Evolutionary conservation across 2,888 invertebrate genomes (phyloP).

Genomic region (Xanthia icteritia): DNA sequence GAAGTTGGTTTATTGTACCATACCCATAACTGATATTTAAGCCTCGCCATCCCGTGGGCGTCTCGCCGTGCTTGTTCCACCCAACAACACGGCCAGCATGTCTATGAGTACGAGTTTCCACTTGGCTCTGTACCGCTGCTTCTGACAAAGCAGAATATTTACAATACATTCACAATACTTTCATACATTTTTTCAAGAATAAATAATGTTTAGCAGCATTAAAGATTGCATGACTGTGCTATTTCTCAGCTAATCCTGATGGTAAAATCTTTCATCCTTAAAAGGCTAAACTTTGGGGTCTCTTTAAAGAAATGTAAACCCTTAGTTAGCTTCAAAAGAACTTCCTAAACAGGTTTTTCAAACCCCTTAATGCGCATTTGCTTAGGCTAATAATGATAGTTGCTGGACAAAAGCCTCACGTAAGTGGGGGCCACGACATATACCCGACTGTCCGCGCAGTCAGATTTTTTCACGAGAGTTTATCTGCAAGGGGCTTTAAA

Average conservation of each 20-base stretch:
- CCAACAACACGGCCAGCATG: too few relatives aligned
- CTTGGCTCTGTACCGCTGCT: too few relatives aligned
- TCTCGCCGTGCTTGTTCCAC: too few relatives aligned
- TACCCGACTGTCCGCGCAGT: background rate
- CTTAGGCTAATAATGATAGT: constrained; percentile 5
- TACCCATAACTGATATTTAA: too few relatives aligned
- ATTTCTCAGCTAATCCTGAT: constrained; percentile 7
- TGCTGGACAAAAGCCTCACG: constrained; percentile 4
- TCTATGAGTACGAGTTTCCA: too few relatives aligned
- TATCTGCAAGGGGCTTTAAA: background rate
- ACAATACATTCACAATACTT: too few relatives aligned
- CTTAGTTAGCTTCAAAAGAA: constrained; percentile 1
- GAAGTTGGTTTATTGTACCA: too few relatives aligned
- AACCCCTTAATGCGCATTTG: background rate
- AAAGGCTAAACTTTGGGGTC: constrained; percentile 11
- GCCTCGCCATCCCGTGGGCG: too few relatives aligned
- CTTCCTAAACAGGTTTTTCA: constrained; percentile 3
- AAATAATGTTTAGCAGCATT: constrained; percentile 1
- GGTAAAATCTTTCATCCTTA: background rate
- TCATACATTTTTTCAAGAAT: too few relatives aligned
- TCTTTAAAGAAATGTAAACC: constrained; percentile 1
- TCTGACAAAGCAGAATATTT: too few relatives aligned
- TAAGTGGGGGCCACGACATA: background rate
- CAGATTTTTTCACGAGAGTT: background rate
- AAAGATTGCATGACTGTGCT: constrained; percentile 7